Evolutionary conservation across 1,140 invertebrate genomes (phyloP), one percentile per base, ranked within the genome.

Genomic region (Lucilia sericata): DNA sequence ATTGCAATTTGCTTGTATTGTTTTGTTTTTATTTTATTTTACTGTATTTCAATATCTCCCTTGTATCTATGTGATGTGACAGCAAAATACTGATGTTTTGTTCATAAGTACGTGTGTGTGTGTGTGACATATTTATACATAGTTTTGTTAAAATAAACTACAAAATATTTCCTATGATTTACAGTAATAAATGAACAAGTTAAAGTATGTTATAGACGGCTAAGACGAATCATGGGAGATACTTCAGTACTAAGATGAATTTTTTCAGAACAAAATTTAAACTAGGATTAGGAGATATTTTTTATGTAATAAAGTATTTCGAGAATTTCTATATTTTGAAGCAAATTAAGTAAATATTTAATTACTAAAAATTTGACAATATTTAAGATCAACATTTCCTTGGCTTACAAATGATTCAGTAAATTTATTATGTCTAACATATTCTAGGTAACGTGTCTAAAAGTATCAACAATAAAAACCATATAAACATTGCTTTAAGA

Each of bases 151-250:
- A 42, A 8, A 42, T 42, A 55, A 55, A 55, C 51, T 13, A 55
- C 51, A 55, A 55, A 70, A 70, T 70, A 70, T 70, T 70, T 70
- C 21, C 65, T 21, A 70, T 21, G 65, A 70, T 70, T 70, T 70
- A 70, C 65, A 55, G 51, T 55, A 55, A 55, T 55, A 55, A 55
- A 55, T 55, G 51, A 55, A 55, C 12, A 55, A 55, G 42, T 42
- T 42, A 42, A 7, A 8, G 42, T 42, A 0, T 3, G 5, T 10
- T 42, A 42, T 42, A 42, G 42, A 2, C 42, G 42, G 42, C 42
- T 42, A 5, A 42, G 5, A 42, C 42, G 42, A 42, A 2, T 3
- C 5, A 42, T 42, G 5, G 42, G 42, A 42, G 5, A 42, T 42
- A 42, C 5, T 42, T 3, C 42, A 42, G 0, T 10, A 7, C 10